Percentiles rank a stretch among this genome's conserved stretches.
Evolutionary conservation across 2,113 vertebrate species (phyloP).

Genomic region (Pampusana beccarii): DNA sequence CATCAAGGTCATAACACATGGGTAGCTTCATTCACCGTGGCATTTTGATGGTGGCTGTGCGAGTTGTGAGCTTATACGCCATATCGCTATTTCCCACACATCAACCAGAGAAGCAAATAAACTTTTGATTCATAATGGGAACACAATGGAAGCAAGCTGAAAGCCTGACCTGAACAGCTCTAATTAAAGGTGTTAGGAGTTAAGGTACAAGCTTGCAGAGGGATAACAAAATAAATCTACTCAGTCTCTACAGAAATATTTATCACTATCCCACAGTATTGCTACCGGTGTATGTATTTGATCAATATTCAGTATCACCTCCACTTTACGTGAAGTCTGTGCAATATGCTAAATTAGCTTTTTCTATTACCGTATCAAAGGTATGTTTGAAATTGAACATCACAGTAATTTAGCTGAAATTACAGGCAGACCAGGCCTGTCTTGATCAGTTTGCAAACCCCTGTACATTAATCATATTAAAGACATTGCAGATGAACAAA

Average conservation of each 20-base stretch:
- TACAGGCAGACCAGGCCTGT: conserved; percentile 42
- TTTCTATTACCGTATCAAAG: conserved; percentile 53
- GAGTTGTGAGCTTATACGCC: neutral
- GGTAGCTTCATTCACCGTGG: conserved; percentile 30
- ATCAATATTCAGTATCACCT: conserved; percentile 47
- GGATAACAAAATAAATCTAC: neutral
- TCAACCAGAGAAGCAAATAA: conserved; percentile 41
- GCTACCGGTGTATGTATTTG: neutral
- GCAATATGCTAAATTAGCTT: conserved; percentile 53
- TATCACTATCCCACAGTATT: neutral
- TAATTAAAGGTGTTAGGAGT: conserved; percentile 9
- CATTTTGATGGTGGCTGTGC: conserved; percentile 37
- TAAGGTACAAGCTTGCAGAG: neutral
- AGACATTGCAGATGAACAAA: conserved; percentile 52
- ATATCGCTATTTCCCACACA: neutral
- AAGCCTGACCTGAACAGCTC: neutral
- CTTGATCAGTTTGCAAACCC: conserved; percentile 46
- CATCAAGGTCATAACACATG: conserved; percentile 58
- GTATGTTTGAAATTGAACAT: conserved; percentile 27
- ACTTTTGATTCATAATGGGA: conserved; percentile 42
- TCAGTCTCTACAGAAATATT: neutral
- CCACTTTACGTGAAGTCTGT: neutral
- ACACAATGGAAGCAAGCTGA: conserved; percentile 2
- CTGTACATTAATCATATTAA: conserved; percentile 53
- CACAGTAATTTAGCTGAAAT: conserved; percentile 57